Conservation (phyloP, 2,888 invertebrate genomes). For the Odontothrips loti region DNA sequence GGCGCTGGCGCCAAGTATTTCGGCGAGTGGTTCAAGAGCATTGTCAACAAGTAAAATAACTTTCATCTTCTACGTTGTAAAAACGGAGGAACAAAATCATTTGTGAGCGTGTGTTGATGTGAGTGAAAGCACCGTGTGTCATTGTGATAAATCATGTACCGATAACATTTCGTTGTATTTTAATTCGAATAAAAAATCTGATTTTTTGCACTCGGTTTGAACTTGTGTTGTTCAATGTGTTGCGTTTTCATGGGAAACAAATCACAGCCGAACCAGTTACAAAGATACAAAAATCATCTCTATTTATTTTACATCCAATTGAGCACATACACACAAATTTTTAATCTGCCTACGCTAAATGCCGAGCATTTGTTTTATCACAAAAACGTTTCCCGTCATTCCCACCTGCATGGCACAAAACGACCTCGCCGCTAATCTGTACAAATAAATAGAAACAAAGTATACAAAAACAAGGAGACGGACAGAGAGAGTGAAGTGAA, state of each 20-base stretch:
- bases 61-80: background rate
- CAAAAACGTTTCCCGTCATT: background rate
- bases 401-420: too few relatives aligned
- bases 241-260: background rate
- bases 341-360: too few relatives aligned
- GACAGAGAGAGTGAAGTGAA: too few relatives aligned
- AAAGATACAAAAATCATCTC: background rate
- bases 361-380: background rate
- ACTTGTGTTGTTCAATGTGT: background rate
- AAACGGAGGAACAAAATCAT: too few relatives aligned
- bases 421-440: too few relatives aligned
- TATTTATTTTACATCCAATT: background rate
- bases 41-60: constrained; percentile 35
- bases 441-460: too few relatives aligned
- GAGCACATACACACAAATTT: background rate
- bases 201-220: background rate
- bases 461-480: too few relatives aligned
- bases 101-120: too few relatives aligned
- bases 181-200: background rate
- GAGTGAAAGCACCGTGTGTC: too few relatives aligned
- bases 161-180: background rate
- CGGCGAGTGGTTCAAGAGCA: constrained; percentile 37
- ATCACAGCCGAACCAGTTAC: background rate
- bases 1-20: constrained; percentile 39
- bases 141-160: too few relatives aligned